Base-by-base conservation (phyloP, 2,797 vertebrate genomes). In the Selene dorsalis region DNA sequence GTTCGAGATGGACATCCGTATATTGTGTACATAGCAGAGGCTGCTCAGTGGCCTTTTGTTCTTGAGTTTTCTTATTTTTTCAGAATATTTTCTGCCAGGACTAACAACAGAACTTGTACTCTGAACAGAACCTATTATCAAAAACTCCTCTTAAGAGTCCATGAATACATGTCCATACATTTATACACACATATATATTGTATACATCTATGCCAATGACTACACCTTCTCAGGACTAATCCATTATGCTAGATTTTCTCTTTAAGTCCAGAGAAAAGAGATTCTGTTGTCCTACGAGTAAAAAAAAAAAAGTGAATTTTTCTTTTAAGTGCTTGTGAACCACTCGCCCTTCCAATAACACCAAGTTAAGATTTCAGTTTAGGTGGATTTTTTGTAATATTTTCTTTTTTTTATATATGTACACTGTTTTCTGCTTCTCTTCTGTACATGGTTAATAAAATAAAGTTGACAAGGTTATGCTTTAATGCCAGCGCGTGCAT, bases 361-460 rank as follows among this genome's bases (percentile, higher is more conserved):
- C 65, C 71, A 69, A 50, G 43, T 77, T 76, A 70, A 68, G 58
- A 85, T 64, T 75, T 50, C 67, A 69, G 52, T 61, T 90, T 84
- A 79, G 79, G 50, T 86, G 68, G 53, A 70, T 53, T 59, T 77
- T 83, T 79, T 84, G 64, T 88, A 86, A 88, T 77, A 56, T 85
- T 90, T 85, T 80, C 59, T 83, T 90, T 87, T n/a, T 82, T 86
- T 69, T 85, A 79, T 88, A 79, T 69, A 73, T 57, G 84, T 91
- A 88, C 74, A 84, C 82, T 63, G 75, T 93, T 93, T 94, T 91
- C 73, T 92, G 84, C 87, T 87, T 82, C 67, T 87, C 75, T 86
- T 80, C 79, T 94, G 93, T 94, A 94, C 85, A 94, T 94, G 91
- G 88, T 93, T 93, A 88, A 91, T 84, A 17, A 45, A 95, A 94